Evolutionary conservation across 2,888 invertebrate species (phyloP).

Genomic region (Callyntrura guangdongensis): DNA sequence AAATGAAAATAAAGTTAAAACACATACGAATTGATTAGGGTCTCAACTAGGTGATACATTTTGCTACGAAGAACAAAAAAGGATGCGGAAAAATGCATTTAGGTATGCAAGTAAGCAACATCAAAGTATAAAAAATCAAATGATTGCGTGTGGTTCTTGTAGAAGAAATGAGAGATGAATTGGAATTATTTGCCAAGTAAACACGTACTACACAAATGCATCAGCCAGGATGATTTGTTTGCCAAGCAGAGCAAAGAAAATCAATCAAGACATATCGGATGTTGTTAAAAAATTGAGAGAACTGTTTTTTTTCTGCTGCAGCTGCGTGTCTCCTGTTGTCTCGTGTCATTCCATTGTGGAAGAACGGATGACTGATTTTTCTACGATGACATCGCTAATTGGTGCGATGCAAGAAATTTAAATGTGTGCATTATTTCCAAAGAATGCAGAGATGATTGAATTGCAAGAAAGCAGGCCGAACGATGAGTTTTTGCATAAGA

Average conservation of each 20-base stretch:
- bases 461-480: background rate
- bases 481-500: background rate
- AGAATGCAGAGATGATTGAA: too few species aligned
- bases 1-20: background rate
- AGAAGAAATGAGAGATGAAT: background rate
- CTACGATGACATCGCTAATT: too few species aligned
- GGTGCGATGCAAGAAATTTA: background rate
- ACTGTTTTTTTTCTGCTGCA: background rate
- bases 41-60: background rate
- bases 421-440: background rate
- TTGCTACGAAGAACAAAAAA: slow-evolving; percentile 21
- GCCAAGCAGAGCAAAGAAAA: slow-evolving; percentile 45
- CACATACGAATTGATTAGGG: background rate
- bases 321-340: background rate
- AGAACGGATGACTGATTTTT: background rate
- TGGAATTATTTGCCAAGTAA: background rate
- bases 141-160: background rate
- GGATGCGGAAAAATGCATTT: background rate
- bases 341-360: background rate
- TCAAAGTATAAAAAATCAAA: background rate
- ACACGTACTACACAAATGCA: background rate
- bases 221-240: background rate
- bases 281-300: background rate
- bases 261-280: slow-evolving; percentile 31
- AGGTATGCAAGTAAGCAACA: too few species aligned